These are phyloP conservation scores for Eubasilissa splendida DNA, from an alignment of 2,888 invertebrate genomes.

Conservation along the genomic window DNA sequence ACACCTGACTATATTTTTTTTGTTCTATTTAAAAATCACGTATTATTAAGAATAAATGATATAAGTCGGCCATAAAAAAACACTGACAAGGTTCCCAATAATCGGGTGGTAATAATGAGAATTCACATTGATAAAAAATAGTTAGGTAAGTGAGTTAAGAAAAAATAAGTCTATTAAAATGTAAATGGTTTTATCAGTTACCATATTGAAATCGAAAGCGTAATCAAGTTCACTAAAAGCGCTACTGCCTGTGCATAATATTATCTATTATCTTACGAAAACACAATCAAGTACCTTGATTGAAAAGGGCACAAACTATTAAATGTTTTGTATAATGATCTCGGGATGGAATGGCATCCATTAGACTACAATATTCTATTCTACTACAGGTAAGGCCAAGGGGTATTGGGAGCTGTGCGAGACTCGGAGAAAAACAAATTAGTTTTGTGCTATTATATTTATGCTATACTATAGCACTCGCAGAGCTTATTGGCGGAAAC, in stretches of 20 bases:
- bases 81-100: too few relatives aligned
- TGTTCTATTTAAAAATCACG: too few relatives aligned
- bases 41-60: too few relatives aligned
- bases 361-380: slow-evolving; percentile 14
- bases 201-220: neutral
- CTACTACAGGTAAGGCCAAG: slow-evolving; percentile 1
- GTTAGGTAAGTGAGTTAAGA: too few relatives aligned
- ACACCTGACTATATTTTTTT: too few relatives aligned
- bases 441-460: slow-evolving; percentile 7
- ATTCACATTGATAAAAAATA: too few relatives aligned
- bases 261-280: neutral
- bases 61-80: too few relatives aligned
- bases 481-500: neutral
- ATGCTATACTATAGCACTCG: slow-evolving; percentile 3
- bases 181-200: too few relatives aligned
- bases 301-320: slow-evolving; percentile 27
- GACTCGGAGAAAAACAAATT: slow-evolving; percentile 23
- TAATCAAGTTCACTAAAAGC: neutral
- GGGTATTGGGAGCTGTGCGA: slow-evolving; percentile 7
- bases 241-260: slow-evolving; percentile 4
- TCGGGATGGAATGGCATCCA: slow-evolving; percentile 5
- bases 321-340: slow-evolving; percentile 22
- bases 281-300: slow-evolving; percentile 17
- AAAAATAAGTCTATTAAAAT: too few relatives aligned
- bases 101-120: too few relatives aligned